These are phyloP conservation scores for Pyrgilauda ruficollis DNA, from an alignment of 2,113 vertebrate genomes.

Conservation along the genomic window DNA sequence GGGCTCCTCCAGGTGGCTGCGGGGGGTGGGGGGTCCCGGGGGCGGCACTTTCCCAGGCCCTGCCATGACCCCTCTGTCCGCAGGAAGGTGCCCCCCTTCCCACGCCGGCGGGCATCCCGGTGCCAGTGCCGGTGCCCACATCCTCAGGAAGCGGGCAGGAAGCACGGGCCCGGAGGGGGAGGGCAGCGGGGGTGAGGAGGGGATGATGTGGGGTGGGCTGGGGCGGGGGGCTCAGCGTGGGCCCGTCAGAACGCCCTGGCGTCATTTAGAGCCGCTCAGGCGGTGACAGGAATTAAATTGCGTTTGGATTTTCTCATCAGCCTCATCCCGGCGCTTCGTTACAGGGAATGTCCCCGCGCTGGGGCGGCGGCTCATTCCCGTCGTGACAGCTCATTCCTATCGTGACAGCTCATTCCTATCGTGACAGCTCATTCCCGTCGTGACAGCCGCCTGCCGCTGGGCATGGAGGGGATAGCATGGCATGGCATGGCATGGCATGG, in stretches of 20 bases:
- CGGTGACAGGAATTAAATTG: conserved; percentile 86
- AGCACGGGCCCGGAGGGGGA: neutral
- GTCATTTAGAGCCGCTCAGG: conserved; percentile 64
- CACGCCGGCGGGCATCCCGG: neutral
- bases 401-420: conserved; percentile 77
- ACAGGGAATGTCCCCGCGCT: conserved; percentile 75
- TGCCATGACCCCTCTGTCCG: neutral
- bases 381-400: conserved; percentile 79
- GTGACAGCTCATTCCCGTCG: conserved; percentile 77
- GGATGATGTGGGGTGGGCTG: neutral
- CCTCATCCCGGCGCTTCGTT: conserved; percentile 82
- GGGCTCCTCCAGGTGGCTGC: too few relatives aligned
- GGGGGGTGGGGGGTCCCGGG: neutral
- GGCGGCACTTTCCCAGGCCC: neutral
- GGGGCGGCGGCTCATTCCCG: conserved; percentile 76
- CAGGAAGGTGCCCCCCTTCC: neutral
- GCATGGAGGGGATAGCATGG: neutral
- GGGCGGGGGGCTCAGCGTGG: conserved; percentile 23
- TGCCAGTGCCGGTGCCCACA: conserved; percentile 13
- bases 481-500: neutral
- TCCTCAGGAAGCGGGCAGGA: conserved; percentile 27
- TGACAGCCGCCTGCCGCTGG: conserved; percentile 59
- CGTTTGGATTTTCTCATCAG: conserved; percentile 89
- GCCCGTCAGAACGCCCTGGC: neutral
- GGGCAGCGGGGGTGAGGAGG: conserved; percentile 52